Conservation (phyloP, 2,113 vertebrate genomes). For the Callocephalon fimbriatum region DNA sequence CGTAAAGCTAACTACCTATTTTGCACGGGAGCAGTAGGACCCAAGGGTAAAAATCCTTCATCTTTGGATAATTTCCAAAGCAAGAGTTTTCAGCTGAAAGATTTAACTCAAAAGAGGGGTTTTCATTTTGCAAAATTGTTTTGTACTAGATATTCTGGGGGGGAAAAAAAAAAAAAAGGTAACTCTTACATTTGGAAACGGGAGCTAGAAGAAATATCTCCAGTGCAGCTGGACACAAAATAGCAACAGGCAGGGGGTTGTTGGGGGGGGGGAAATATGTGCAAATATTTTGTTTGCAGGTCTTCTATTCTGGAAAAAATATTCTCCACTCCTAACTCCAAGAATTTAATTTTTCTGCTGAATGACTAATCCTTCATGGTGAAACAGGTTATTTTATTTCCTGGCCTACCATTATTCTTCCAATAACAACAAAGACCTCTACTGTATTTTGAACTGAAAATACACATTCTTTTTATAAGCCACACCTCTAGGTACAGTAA, state of each 20-base stretch:
- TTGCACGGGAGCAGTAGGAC: background rate
- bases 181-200: background rate
- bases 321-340: background rate
- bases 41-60: background rate
- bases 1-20: background rate
- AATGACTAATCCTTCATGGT: background rate
- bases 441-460: background rate
- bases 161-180: background rate
- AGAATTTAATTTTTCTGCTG: background rate
- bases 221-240: background rate
- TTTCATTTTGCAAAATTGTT: background rate
- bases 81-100: background rate
- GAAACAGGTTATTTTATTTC: background rate
- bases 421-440: background rate
- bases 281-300: background rate
- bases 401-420: background rate
- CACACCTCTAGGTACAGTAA: background rate
- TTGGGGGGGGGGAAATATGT: rapidly evolving
- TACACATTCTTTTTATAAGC: background rate
- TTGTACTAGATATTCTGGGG: background rate
- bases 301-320: background rate
- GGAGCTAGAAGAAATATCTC: background rate
- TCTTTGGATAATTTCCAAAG: background rate
- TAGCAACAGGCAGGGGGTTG: background rate
- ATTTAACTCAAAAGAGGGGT: background rate